Evolutionary conservation across 2,113 vertebrate genomes (phyloP), one percentile per base, ranked within the genome.

Genomic region (Gulo gulo): DNA sequence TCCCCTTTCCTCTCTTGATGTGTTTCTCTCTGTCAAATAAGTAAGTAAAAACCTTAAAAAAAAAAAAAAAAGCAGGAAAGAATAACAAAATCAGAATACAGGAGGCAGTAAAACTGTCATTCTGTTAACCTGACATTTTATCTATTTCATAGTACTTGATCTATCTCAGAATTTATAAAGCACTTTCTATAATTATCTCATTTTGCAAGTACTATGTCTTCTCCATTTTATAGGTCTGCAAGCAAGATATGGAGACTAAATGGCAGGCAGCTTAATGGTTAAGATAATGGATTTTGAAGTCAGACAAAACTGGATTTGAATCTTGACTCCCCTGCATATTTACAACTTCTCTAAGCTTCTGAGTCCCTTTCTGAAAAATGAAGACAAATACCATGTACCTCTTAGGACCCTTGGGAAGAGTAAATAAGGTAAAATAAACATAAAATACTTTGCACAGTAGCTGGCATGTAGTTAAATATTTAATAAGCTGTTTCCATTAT

Each of bases 351-450:
- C 84, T 89, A 85, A 93, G 36, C 31, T 31, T 89, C 42, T 89
- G 36, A 26, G 73, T 59, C 39, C 42, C n/a, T 47, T 80, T 69
- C 59, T 81, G 3, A 69, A 87, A 89, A 94, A 88, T 45, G 29
- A 94, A 18, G 42, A 81, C 74, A 88, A 82, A 55, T 71, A 79
- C 59, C 31, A 65, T 83, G 36, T 45, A 92, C 50, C n/a, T 82
- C 21, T 63, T 89, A 50, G 50, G 65, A 81, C 18, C 71, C 21
- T 34, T 78, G 1, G 61, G 18, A 91, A 91, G 50, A 94, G 20
- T 83, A 95, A 92, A 16, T 78, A 42, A 91, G 63, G 14, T 80
- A 90, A 91, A 86, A 88, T 36, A 82, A 92, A 42, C 74, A 85
- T 59, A 87, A 80, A 86, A 71, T 85, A 86, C 6, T 91, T 59